A percentile compares a stretch with the other conserved stretches of the same genome.
Evolutionary conservation across 2,888 invertebrate genomes (phyloP).

Genomic region (Epinotia demarniana): DNA sequence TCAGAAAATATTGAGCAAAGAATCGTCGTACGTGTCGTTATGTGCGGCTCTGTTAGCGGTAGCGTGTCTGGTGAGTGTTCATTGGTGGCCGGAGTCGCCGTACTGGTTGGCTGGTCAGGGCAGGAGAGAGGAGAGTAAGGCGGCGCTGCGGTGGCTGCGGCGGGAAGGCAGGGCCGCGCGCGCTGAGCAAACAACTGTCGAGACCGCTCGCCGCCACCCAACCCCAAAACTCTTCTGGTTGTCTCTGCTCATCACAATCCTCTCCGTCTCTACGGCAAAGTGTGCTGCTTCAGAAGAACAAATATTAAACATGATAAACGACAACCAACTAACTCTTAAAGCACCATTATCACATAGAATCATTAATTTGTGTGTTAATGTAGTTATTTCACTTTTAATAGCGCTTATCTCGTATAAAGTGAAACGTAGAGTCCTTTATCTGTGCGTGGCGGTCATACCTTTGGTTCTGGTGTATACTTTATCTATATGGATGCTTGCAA

Average conservation of each 20-base stretch:
- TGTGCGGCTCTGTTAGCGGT: background rate
- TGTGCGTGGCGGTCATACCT: background rate
- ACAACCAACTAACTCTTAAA: background rate
- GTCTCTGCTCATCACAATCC: background rate
- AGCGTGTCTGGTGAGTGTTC: slow-evolving; percentile 4
- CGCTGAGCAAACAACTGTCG: background rate
- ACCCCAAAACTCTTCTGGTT: slow-evolving; percentile 5
- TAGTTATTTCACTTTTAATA: slow-evolving; percentile 2
- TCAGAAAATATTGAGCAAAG: background rate
- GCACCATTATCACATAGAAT: background rate
- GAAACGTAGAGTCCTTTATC: slow-evolving; percentile 14
- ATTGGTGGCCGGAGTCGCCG: slow-evolving; percentile 29
- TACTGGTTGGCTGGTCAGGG: slow-evolving; percentile 19
- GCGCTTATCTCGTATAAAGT: slow-evolving; percentile 13
- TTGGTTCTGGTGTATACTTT: background rate
- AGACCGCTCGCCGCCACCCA: background rate
- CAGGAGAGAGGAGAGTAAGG: background rate
- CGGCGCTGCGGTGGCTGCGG: slow-evolving; percentile 7
- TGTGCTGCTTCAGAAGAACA: background rate
- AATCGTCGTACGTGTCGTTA: background rate
- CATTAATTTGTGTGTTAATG: background rate
- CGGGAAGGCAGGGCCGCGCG: background rate
- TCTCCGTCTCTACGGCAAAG: background rate
- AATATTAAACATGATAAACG: background rate
- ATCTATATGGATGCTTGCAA: background rate